These are phyloP conservation scores for Achroia grisella DNA, from an alignment of 1,140 invertebrate species.

Conservation along the genomic window DNA sequence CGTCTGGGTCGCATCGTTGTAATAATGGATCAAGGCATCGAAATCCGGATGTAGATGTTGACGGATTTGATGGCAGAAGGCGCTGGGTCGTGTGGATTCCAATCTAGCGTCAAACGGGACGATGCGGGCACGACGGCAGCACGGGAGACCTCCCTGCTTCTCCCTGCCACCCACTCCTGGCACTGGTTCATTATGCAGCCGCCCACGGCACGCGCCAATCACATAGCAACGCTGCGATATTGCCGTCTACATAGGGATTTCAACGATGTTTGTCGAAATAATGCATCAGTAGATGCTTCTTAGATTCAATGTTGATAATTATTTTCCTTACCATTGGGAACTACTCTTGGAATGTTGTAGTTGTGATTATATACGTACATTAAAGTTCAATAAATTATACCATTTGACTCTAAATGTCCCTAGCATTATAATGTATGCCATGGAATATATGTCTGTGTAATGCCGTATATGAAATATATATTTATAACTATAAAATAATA, in stretches of 20 bases:
- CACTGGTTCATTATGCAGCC: slow-evolving; percentile 62
- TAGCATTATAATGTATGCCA: no score
- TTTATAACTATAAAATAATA: no score
- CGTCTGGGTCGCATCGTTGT: background rate
- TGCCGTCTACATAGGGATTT: slow-evolving; percentile 54
- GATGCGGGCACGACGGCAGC: slow-evolving; percentile 12
- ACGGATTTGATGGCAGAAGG: slow-evolving; percentile 41
- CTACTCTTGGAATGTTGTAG: no score
- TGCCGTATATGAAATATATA: no score
- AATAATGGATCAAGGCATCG: slow-evolving; percentile 11
- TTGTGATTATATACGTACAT: no score
- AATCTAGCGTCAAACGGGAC: slow-evolving; percentile 36
- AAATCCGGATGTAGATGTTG: slow-evolving; percentile 25
- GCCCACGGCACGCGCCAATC: slow-evolving; percentile 59
- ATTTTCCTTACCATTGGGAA: no score
- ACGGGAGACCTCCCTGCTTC: slow-evolving; percentile 10
- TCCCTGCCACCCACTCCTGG: slow-evolving; percentile 11
- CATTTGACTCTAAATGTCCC: no score
- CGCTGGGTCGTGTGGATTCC: slow-evolving; percentile 35
- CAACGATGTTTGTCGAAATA: slow-evolving; percentile 8
- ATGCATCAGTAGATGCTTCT: slow-evolving; percentile 2
- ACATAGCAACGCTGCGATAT: slow-evolving; percentile 56
- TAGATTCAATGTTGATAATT: no score
- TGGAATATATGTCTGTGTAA: no score
- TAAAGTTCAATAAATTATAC: no score